Conservation (phyloP, 2,797 vertebrate species). For the Myripristis murdjan region DNA sequence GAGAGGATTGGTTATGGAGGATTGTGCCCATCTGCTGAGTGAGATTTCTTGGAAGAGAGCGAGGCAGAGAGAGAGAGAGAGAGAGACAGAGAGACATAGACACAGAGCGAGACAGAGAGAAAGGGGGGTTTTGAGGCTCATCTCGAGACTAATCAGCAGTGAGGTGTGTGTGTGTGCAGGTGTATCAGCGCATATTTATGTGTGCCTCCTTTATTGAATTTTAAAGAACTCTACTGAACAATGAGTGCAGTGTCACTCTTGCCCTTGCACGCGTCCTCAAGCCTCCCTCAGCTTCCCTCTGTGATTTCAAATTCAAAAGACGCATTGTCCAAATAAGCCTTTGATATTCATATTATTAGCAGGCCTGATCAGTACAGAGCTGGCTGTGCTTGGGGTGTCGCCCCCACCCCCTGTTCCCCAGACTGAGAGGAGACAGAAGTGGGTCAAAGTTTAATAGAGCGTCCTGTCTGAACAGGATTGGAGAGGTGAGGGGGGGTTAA, state of each 20-base stretch:
- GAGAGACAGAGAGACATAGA: no score
- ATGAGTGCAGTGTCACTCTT: conserved; percentile 56
- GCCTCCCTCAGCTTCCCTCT: conserved; percentile 56
- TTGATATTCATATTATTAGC: conserved; percentile 72
- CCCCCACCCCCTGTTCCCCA: conserved; percentile 20
- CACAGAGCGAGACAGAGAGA: no score
- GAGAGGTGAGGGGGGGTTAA: conserved; percentile 42
- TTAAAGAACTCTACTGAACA: conserved; percentile 53
- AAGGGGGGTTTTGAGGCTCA: no score
- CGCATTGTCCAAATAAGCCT: conserved; percentile 65
- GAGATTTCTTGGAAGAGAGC: conserved; percentile 70
- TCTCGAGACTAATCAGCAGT: conserved; percentile 64
- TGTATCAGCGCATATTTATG: conserved; percentile 22
- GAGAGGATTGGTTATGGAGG: conserved; percentile 74
- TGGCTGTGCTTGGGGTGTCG: conserved; percentile 51
- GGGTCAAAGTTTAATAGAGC: conserved; percentile 83
- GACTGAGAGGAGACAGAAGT: conserved; percentile 70
- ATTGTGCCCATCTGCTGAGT: conserved; percentile 75
- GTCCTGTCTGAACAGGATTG: conserved; percentile 75
- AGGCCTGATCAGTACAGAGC: conserved; percentile 51
- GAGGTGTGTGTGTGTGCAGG: conserved; percentile 48
- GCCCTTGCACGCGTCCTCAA: conserved; percentile 50
- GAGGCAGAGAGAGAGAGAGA: no score
- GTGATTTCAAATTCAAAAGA: conserved; percentile 64
- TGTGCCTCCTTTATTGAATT: conserved; percentile 37